Evolutionary conservation across 2,113 vertebrate genomes (phyloP).

Genomic region (Pampusana beccarii): DNA sequence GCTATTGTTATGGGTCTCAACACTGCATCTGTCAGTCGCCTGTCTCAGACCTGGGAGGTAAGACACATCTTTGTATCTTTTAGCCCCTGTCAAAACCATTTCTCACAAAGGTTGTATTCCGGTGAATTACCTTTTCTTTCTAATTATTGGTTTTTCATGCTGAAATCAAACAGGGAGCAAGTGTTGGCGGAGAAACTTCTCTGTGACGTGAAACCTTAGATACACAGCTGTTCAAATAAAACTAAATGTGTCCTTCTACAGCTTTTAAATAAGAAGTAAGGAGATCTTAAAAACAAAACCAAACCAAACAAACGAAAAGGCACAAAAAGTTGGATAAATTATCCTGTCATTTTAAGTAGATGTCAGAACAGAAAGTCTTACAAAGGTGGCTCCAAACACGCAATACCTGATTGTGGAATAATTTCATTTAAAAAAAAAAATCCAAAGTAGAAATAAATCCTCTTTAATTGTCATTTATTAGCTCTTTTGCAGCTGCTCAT

Average conservation of each 20-base stretch:
- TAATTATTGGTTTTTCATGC: not conserved
- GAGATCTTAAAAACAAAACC: not conserved
- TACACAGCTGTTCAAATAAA: not conserved
- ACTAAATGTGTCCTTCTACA: not conserved
- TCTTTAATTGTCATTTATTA: not conserved
- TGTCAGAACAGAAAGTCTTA: not conserved
- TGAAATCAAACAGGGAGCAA: not conserved
- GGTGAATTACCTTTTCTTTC: not conserved
- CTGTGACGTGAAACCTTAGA: not conserved
- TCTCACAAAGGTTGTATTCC: not conserved
- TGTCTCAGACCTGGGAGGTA: constrained; percentile 98
- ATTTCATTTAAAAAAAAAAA: not conserved
- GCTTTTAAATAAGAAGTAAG: not conserved
- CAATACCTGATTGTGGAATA: not conserved
- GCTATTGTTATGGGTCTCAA: constrained; percentile 98
- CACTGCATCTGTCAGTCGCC: constrained; percentile 91
- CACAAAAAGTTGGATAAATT: not conserved
- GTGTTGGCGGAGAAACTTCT: not conserved
- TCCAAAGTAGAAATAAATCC: not conserved
- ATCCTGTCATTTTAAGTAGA: not conserved
- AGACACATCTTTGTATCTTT: constrained; percentile 28
- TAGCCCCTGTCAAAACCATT: not conserved
- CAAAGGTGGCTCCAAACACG: not conserved
- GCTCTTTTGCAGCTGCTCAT: not conserved
- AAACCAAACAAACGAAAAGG: not conserved